These are phyloP conservation scores for Tolmerus cingulatus DNA, from an alignment of 2,888 invertebrate species.

Conservation along the genomic window DNA sequence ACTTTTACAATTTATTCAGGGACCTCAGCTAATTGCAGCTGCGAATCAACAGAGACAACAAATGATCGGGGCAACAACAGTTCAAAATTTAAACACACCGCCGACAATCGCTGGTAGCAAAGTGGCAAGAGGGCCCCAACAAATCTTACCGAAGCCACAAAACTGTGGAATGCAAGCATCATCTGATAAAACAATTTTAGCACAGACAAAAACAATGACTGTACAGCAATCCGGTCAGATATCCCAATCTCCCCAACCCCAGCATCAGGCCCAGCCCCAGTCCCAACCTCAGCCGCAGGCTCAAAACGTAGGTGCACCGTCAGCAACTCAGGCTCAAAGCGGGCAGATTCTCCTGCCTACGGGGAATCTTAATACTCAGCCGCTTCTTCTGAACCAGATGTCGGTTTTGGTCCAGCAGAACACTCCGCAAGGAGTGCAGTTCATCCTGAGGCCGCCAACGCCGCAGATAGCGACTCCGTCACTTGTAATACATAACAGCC, in stretches of 20 bases:
- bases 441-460: slow-evolving; percentile 74
- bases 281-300: slow-evolving; percentile 53
- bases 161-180: slow-evolving; percentile 50
- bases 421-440: slow-evolving; percentile 73
- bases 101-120: slow-evolving; percentile 49
- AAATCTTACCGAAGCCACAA: slow-evolving; percentile 70
- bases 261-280: slow-evolving; percentile 31
- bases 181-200: slow-evolving; percentile 48
- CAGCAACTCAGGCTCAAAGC: slow-evolving; percentile 49
- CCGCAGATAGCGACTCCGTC: slow-evolving; percentile 65
- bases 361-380: slow-evolving; percentile 57
- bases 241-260: slow-evolving; percentile 59
- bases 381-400: slow-evolving; percentile 63
- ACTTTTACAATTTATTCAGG: slow-evolving; percentile 53
- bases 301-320: not conserved
- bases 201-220: slow-evolving; percentile 49
- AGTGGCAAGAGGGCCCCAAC: slow-evolving; percentile 65
- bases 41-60: slow-evolving; percentile 48
- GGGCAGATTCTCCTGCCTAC: slow-evolving; percentile 61
- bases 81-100: slow-evolving; percentile 38
- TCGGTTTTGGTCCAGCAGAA: slow-evolving; percentile 72
- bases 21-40: slow-evolving; percentile 52
- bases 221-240: slow-evolving; percentile 54
- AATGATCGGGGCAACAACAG: slow-evolving; percentile 33
- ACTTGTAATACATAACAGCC: slow-evolving; percentile 62